Conservation (phyloP, 2,113 vertebrate genomes). For the Psettodes erumei region DNA sequence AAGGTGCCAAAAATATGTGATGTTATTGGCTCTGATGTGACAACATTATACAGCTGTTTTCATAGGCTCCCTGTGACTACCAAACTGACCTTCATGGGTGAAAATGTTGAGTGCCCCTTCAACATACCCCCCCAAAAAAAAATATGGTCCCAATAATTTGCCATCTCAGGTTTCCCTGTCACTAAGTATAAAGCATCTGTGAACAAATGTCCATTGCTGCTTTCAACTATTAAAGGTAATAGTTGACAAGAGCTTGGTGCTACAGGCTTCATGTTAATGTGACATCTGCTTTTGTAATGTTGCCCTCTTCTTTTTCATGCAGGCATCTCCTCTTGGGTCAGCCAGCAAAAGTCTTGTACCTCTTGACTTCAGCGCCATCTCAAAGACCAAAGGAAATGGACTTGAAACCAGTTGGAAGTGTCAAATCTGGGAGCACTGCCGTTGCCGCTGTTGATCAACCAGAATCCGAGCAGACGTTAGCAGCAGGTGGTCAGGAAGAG, state of each 20-base stretch:
- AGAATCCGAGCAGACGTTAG: not conserved
- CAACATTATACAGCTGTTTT: not conserved
- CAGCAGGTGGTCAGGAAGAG: conserved; percentile 21
- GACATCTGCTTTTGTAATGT: not conserved
- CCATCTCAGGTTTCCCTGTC: not conserved
- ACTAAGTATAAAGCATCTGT: not conserved
- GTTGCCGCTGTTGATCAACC: not conserved
- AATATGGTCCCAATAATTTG: not conserved
- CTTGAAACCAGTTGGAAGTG: conserved; percentile 10
- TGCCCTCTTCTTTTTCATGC: not conserved
- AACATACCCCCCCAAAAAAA: too few species aligned
- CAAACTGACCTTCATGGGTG: not conserved
- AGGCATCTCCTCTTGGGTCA: conserved; percentile 31
- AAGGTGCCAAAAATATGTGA: not conserved
- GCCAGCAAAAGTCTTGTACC: conserved; percentile 26
- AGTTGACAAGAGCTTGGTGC: not conserved
- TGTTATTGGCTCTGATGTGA: not conserved
- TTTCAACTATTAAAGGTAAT: not conserved
- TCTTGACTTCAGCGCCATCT: conserved; percentile 8
- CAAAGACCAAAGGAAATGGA: conserved; percentile 39
- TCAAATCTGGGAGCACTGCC: conserved; percentile 13
- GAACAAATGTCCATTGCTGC: not conserved
- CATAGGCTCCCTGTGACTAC: too few species aligned
- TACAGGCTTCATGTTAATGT: not conserved
- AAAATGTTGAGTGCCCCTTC: not conserved